These are phyloP conservation scores for Listronotus bonariensis DNA, from an alignment of 1,140 invertebrate species.

Conservation along the genomic window DNA sequence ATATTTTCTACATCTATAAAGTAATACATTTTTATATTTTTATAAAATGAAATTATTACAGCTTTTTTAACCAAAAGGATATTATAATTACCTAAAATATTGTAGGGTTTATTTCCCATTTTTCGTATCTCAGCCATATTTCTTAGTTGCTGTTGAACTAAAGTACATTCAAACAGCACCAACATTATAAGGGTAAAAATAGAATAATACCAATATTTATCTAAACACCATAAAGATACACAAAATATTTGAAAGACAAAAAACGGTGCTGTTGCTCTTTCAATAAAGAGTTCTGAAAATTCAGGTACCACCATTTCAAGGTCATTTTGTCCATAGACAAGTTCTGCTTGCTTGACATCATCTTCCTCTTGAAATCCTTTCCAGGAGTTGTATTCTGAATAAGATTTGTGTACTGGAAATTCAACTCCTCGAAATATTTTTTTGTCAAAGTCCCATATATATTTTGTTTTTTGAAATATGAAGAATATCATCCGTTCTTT, in stretches of 20 bases:
- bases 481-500: conserved; percentile 70
- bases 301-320: conserved; percentile 89
- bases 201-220: conserved; percentile 98
- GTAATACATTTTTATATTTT: too few relatives aligned
- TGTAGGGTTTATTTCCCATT: conserved; percentile 98
- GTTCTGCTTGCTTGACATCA: conserved; percentile 73
- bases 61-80: too few relatives aligned
- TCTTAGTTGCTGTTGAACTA: conserved; percentile 95
- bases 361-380: conserved; percentile 87
- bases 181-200: conserved; percentile 98
- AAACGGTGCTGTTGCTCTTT: conserved; percentile 97
- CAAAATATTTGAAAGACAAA: conserved; percentile 97
- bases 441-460: conserved; percentile 82
- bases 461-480: conserved; percentile 96
- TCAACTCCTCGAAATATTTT: conserved; percentile 79
- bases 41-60: too few relatives aligned
- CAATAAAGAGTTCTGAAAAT: conserved; percentile 95
- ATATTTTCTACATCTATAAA: too few relatives aligned
- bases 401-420: conserved; percentile 77
- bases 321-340: conserved; percentile 88
- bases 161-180: conserved; percentile 95
- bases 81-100: conserved; percentile 61
- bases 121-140: conserved; percentile 99
- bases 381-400: conserved; percentile 79
- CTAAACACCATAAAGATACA: conserved; percentile 97